Conservation (phyloP, 1,140 invertebrate genomes). For the Pollicipes pollicipes region DNA sequence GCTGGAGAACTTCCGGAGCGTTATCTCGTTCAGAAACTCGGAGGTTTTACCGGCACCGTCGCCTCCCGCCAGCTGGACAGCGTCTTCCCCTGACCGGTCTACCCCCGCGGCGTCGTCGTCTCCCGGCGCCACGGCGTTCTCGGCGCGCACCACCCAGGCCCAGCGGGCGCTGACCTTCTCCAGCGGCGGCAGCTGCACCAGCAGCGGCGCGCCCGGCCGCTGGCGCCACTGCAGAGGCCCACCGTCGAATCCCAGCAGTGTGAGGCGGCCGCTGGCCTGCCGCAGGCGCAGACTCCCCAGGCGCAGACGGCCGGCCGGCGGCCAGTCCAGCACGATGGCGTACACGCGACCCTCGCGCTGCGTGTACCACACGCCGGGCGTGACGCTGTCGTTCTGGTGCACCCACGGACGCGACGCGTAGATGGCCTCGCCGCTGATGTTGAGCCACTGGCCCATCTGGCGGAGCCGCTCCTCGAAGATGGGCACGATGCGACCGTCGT, state of each 20-base stretch:
- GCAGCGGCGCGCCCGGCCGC: background rate
- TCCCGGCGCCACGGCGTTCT: background rate
- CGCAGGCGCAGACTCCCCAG: background rate
- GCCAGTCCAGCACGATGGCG: background rate
- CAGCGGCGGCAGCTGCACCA: constrained; percentile 8
- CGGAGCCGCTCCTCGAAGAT: constrained; percentile 75
- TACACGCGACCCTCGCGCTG: background rate
- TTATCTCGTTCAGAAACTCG: no score
- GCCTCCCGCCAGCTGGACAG: no score
- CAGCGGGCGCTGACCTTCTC: constrained; percentile 8
- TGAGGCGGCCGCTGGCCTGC: background rate
- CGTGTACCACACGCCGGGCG: constrained; percentile 31
- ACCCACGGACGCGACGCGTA: constrained; percentile 58
- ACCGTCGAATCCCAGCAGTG: background rate
- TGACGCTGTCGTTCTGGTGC: constrained; percentile 64
- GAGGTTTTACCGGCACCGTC: no score
- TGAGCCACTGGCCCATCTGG: constrained; percentile 50
- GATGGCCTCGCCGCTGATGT: constrained; percentile 71
- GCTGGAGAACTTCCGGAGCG: no score
- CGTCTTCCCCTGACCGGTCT: no score
- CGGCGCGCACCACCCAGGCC: constrained; percentile 9
- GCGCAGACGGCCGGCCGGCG: background rate
- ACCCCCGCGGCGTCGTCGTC: background rate
- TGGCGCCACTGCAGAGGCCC: background rate
- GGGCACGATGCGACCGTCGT: constrained; percentile 65